A percentile compares a stretch with the other conserved stretches of the same genome.
These are phyloP conservation scores for Cosmia trapezina DNA, from an alignment of 2,888 invertebrate species.

Conservation along the genomic window DNA sequence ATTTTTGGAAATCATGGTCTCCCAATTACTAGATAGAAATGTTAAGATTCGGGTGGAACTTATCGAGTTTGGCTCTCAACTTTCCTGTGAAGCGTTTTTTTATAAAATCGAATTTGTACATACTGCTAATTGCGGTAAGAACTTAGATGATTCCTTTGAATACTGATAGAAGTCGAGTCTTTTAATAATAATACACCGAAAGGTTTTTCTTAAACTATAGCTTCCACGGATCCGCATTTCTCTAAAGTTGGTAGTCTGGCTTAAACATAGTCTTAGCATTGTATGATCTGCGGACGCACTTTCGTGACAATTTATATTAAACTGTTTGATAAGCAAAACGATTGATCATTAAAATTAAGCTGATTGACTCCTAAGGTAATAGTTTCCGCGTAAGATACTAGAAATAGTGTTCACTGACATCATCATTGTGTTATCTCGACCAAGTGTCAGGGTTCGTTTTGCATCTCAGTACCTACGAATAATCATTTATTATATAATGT, in stretches of 20 bases:
- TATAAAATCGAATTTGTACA: slow-evolving; percentile 27
- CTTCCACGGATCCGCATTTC: slow-evolving; percentile 60
- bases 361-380: slow-evolving; percentile 15
- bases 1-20: slow-evolving; percentile 57
- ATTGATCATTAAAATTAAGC: slow-evolving; percentile 19
- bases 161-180: slow-evolving; percentile 68
- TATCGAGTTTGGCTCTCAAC: slow-evolving; percentile 26
- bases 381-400: slow-evolving; percentile 7
- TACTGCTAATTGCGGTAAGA: slow-evolving; percentile 13
- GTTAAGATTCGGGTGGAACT: slow-evolving; percentile 44
- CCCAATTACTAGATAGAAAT: slow-evolving; percentile 47
- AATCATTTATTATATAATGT: slow-evolving; percentile 29
- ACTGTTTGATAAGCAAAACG: slow-evolving; percentile 8
- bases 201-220: slow-evolving; percentile 49
- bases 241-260: slow-evolving; percentile 63
- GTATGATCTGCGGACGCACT: slow-evolving; percentile 21
- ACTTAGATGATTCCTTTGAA: slow-evolving; percentile 73
- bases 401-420: slow-evolving; percentile 19
- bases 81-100: slow-evolving; percentile 27
- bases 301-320: slow-evolving; percentile 20
- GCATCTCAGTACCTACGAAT: slow-evolving; percentile 18
- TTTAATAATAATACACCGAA: slow-evolving; percentile 45
- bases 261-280: slow-evolving; percentile 48
- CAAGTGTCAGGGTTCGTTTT: slow-evolving; percentile 29
- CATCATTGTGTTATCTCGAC: slow-evolving; percentile 9